phyloP scores from a whole-genome alignment of 2,888 invertebrate genomes.

The Drosophila siamana region DNA sequence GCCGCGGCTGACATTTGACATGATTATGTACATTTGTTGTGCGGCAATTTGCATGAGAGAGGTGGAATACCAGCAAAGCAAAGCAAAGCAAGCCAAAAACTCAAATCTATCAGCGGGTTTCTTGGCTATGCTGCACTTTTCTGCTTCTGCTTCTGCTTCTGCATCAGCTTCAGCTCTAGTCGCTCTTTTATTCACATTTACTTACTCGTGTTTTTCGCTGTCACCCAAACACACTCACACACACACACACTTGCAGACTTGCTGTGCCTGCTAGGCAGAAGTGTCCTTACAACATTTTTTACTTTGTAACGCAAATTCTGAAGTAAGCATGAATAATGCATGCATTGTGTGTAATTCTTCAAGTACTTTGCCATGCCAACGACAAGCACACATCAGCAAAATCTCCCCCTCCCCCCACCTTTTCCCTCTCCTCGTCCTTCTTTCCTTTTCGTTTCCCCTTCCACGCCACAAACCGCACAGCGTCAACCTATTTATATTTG shows the following conservation, averaged over 20 bases:
- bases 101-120: constrained; percentile 72
- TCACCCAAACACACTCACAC: constrained; percentile 17
- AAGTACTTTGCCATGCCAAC: constrained; percentile 77
- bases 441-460: too few species aligned
- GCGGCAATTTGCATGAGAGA: constrained; percentile 62
- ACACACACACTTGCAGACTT: constrained; percentile 7
- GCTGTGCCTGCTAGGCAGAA: constrained; percentile 60
- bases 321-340: constrained; percentile 79
- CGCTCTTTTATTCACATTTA: constrained; percentile 61
- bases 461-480: constrained; percentile 20
- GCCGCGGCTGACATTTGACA: constrained; percentile 74
- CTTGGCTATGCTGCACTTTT: constrained; percentile 30
- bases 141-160: too few species aligned
- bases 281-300: constrained; percentile 78
- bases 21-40: constrained; percentile 78
- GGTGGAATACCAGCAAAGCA: background rate
- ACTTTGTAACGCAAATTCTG: constrained; percentile 80
- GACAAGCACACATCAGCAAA: constrained; percentile 66
- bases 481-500: constrained; percentile 72
- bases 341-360: constrained; percentile 79
- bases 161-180: constrained; percentile 34
- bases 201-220: constrained; percentile 52
- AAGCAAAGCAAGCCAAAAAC: constrained; percentile 43
- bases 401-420: background rate
- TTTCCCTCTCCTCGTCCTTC: background rate